A percentile compares a stretch with the other conserved stretches of the same genome.
Evolutionary conservation across 2,797 vertebrate species (phyloP).

Genomic region (Pangasius mekongensis): DNA sequence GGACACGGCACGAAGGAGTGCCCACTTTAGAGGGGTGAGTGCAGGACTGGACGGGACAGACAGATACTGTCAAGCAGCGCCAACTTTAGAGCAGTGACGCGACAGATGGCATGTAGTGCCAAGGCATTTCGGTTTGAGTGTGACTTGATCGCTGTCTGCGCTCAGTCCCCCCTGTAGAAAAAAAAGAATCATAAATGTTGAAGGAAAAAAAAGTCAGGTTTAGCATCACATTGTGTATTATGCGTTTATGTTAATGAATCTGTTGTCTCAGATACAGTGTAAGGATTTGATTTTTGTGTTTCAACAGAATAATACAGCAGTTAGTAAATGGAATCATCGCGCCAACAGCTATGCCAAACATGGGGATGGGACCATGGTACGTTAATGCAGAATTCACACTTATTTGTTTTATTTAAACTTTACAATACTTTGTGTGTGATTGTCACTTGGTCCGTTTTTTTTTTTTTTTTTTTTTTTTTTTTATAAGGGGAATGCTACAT

Average conservation of each 20-base stretch:
- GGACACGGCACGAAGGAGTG: slow-evolving; percentile 88
- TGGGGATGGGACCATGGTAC: slow-evolving; percentile 92
- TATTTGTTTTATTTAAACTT: neutral
- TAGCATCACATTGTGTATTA: neutral
- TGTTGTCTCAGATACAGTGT: too few species aligned
- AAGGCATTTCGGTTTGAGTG: neutral
- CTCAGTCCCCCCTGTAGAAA: neutral
- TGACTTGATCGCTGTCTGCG: neutral
- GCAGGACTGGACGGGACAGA: neutral
- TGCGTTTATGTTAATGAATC: neutral
- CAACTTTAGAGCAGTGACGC: neutral
- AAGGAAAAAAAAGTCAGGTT: neutral
- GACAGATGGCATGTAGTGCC: neutral
- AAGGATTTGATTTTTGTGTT: slow-evolving; percentile 18
- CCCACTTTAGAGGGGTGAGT: slow-evolving; percentile 91
- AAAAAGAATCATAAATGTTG: neutral
- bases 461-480: slow-evolving; percentile 33
- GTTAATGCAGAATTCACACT: slow-evolving; percentile 52
- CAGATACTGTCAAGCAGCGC: neutral
- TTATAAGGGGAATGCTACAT: slow-evolving; percentile 90
- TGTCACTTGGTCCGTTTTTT: neutral
- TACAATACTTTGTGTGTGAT: neutral
- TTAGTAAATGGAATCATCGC: slow-evolving; percentile 96
- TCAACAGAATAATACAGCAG: slow-evolving; percentile 94
- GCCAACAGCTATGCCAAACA: slow-evolving; percentile 92